Base-by-base conservation (phyloP, 92 coral and sea anemone genomes). In the Diadumene lineata region DNA sequence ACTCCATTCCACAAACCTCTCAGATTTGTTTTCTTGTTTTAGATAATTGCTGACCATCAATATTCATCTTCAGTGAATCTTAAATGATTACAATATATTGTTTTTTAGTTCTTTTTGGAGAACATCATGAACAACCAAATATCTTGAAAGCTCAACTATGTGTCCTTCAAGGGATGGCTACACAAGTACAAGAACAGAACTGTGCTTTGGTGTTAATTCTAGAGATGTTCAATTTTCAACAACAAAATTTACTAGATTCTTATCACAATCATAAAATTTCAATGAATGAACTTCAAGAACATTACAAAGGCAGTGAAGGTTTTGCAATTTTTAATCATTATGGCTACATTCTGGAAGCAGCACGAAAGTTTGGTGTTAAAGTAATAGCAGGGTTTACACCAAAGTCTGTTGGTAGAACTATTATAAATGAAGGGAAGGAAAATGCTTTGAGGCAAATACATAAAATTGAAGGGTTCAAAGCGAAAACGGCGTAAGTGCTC, bases 221-320 rank as follows among this genome's bases (percentile, higher is more conserved):
- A 81, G 96, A 90, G 69, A 90, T 90, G 96, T 86, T 90, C 76
- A 90, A 90, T 57, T 71, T 86, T 66, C 78, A 83, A 66, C 96
- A 90, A 51, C 96, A 90, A 50, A 46, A 65, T 43, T 68, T 90
- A 23, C 81, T 90, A 43, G 92, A 90, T 56, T 86, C 90, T 9
- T 90, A 90, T 72, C 82, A 76, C 48, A 74, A 84, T 25, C 60
- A 69, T 48, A 33, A 90, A 69, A 86, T 90, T 34, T 75, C 96
- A 16, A 62, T 90, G 31, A 53, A 44, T 43, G 92, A 90, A 65
- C 87, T 90, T 28, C 82, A 77, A 21, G 69, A 81, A 34, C 51
- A 73, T 32, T 83, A 90, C 73, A 71, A 38, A 28, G 96, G 77
- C 9, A 90, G 92, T 32, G 96, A 90, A 50, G 92, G 96, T 2